phyloP scores from a whole-genome alignment of 1,140 invertebrate genomes.

The Calosoma granatense region DNA sequence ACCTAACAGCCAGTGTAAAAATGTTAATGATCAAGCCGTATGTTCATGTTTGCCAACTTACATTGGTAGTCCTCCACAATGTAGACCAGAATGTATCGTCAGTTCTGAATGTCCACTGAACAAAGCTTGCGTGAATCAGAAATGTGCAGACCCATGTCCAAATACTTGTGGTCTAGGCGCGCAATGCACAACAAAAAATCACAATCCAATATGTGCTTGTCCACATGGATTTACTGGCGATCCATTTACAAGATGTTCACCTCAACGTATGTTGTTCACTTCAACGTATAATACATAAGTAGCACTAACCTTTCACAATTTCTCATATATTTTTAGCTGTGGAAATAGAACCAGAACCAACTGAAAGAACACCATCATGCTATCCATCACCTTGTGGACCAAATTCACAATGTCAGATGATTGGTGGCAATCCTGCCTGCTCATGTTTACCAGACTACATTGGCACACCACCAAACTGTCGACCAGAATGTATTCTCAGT shows the following conservation, averaged over 20 bases:
- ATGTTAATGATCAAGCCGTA: constrained; percentile 42
- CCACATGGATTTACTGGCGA: constrained; percentile 61
- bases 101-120: constrained; percentile 51
- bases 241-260: constrained; percentile 52
- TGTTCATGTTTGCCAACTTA: constrained; percentile 54
- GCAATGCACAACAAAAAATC: constrained; percentile 46
- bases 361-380: constrained; percentile 58
- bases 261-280: constrained; percentile 31
- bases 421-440: constrained; percentile 60
- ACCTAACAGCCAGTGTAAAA: constrained; percentile 52
- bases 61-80: constrained; percentile 46
- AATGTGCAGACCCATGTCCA: constrained; percentile 52
- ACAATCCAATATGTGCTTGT: constrained; percentile 58
- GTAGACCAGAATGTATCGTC: constrained; percentile 50
- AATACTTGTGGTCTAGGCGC: constrained; percentile 52
- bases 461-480: constrained; percentile 63
- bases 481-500: constrained; percentile 62
- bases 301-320: constrained; percentile 7
- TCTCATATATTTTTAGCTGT: constrained; percentile 17
- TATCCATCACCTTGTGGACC: constrained; percentile 71
- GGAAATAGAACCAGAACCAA: constrained; percentile 27
- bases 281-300: constrained; percentile 1
- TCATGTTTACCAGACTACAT: constrained; percentile 64
- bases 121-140: constrained; percentile 50
- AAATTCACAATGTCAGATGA: constrained; percentile 65